These are phyloP conservation scores for Smutsia temminckii DNA, from an alignment of 2,797 vertebrate genomes.

Conservation along the genomic window DNA sequence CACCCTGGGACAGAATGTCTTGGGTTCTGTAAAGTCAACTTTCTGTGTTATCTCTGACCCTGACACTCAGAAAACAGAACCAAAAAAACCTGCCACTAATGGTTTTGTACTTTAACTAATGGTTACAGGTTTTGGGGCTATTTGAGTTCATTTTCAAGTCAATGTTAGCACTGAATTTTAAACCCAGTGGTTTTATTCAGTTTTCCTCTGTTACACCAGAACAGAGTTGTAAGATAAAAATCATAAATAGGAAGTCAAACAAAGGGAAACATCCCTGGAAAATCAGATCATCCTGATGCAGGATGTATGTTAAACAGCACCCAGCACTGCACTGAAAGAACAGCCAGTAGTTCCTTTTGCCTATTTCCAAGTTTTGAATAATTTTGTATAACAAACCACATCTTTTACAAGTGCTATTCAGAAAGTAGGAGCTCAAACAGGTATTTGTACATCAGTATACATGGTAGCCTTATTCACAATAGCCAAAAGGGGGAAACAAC, in stretches of 20 bases:
- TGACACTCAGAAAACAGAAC: no score
- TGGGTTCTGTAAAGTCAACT: no score
- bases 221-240: background rate
- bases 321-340: background rate
- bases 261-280: background rate
- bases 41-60: no score
- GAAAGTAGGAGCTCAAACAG: background rate
- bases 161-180: no score
- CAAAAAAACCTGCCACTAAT: no score
- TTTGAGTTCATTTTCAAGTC: no score
- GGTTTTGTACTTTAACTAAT: no score
- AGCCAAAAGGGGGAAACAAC: background rate
- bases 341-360: background rate
- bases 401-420: background rate
- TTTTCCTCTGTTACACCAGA: no score
- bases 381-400: background rate
- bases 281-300: background rate
- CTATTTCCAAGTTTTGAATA: background rate
- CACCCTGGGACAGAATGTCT: no score
- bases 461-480: background rate
- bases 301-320: background rate
- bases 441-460: rapidly evolving
- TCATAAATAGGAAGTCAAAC: background rate
- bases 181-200: no score
- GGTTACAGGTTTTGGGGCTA: no score